Percentiles rank a stretch among this genome's conserved stretches.
These are phyloP conservation scores for Emberiza fucata DNA, from an alignment of 2,113 vertebrate species.

Conservation along the genomic window DNA sequence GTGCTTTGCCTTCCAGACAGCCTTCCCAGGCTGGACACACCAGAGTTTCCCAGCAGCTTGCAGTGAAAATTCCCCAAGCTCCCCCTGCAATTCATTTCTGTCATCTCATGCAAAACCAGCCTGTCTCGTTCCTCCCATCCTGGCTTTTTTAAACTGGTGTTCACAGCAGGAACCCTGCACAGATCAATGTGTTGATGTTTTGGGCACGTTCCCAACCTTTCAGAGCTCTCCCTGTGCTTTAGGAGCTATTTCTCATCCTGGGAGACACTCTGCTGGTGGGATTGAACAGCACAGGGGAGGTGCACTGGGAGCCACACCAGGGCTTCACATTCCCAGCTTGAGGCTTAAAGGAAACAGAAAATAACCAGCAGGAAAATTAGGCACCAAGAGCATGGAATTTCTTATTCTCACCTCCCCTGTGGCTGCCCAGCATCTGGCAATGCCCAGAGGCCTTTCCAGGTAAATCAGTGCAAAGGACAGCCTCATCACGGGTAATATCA, in stretches of 20 bases:
- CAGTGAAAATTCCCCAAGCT: not conserved
- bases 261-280: conserved; percentile 44
- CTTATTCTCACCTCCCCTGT: fast-evolving
- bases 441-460: not conserved
- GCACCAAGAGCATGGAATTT: not conserved
- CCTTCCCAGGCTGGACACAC: not conserved
- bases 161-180: not conserved
- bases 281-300: not conserved
- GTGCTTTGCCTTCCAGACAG: not conserved
- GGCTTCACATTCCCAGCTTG: not conserved
- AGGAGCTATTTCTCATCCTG: conserved; percentile 2
- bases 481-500: not conserved
- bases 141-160: not conserved
- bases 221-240: not conserved
- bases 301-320: not conserved
- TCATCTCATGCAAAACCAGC: not conserved
- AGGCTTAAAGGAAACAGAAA: not conserved
- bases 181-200: not conserved
- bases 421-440: not conserved
- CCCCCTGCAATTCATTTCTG: not conserved
- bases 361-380: not conserved
- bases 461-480: not conserved
- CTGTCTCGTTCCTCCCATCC: not conserved
- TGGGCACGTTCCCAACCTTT: not conserved
- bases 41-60: not conserved